These are phyloP conservation scores for Brotula barbata DNA, from an alignment of 2,797 vertebrate species.

Conservation along the genomic window DNA sequence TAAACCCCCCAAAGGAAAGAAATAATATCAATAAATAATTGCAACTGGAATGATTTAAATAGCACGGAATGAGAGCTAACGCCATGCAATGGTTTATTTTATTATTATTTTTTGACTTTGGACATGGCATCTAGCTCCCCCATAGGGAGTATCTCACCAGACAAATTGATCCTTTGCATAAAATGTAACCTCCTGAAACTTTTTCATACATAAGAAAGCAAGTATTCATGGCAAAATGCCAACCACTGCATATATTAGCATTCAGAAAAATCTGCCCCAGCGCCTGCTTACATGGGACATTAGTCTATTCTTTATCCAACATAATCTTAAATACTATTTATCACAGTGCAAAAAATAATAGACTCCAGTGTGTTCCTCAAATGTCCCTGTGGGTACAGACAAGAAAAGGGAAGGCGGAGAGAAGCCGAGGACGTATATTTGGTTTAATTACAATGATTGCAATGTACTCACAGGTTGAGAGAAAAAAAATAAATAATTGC, in stretches of 20 bases:
- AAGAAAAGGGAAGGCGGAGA: constrained; percentile 7
- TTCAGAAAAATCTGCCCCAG: constrained; percentile 51
- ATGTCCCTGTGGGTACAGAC: constrained; percentile 21
- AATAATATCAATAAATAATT: no score
- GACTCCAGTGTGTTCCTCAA: constrained; percentile 29
- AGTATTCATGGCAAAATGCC: constrained; percentile 70
- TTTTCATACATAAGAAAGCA: constrained; percentile 60
- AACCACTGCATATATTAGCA: constrained; percentile 72
- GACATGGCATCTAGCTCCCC: no score
- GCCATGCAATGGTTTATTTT: no score
- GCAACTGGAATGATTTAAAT: no score
- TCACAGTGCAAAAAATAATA: constrained; percentile 54
- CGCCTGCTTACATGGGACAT: constrained; percentile 44
- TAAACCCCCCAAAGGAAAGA: no score
- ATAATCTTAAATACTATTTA: constrained; percentile 65
- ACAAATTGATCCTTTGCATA: constrained; percentile 62
- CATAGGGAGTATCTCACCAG: constrained; percentile 46
- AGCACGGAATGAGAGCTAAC: no score
- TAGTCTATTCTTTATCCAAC: constrained; percentile 57
- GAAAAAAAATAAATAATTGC: constrained; percentile 60
- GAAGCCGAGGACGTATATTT: constrained; percentile 49
- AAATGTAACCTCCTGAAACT: constrained; percentile 59
- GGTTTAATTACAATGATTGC: constrained; percentile 70
- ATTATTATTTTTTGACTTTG: no score
- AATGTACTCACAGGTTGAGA: constrained; percentile 21